A percentile compares a stretch with the other conserved stretches of the same genome.
phyloP scores from a whole-genome alignment of 2,113 vertebrate genomes.

The Melanerpes formicivorus region DNA sequence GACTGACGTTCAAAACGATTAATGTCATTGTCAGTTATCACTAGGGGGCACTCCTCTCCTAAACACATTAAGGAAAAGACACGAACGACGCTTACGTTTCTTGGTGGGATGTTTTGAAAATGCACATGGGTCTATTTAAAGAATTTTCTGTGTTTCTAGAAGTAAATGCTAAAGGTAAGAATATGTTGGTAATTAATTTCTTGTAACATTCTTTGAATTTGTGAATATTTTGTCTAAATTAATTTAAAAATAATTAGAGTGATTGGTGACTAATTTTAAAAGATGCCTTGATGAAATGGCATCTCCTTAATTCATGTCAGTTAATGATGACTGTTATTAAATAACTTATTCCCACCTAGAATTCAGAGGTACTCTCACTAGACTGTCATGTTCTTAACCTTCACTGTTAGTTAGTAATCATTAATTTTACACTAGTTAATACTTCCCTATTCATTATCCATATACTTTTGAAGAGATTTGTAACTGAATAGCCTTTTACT shows the following conservation, averaged over 20 bases:
- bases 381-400: background rate
- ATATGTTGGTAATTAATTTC: background rate
- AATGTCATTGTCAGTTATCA: background rate
- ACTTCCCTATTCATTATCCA: background rate
- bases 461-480: background rate
- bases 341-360: background rate
- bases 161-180: background rate
- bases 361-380: background rate
- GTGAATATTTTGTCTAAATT: background rate
- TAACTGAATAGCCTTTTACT: background rate
- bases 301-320: constrained; percentile 12
- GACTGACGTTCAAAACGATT: rapidly evolving
- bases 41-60: constrained; percentile 50
- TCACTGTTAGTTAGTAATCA: background rate
- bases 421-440: constrained; percentile 25
- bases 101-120: background rate
- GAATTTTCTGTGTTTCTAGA: background rate
- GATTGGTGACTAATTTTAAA: background rate
- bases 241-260: background rate
- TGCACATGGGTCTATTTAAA: background rate
- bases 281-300: background rate
- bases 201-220: background rate
- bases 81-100: background rate
- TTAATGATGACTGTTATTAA: background rate
- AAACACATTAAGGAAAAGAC: background rate